Evolutionary conservation across 2,113 vertebrate genomes (phyloP).

Genomic region (Triplophysa tibetana): DNA sequence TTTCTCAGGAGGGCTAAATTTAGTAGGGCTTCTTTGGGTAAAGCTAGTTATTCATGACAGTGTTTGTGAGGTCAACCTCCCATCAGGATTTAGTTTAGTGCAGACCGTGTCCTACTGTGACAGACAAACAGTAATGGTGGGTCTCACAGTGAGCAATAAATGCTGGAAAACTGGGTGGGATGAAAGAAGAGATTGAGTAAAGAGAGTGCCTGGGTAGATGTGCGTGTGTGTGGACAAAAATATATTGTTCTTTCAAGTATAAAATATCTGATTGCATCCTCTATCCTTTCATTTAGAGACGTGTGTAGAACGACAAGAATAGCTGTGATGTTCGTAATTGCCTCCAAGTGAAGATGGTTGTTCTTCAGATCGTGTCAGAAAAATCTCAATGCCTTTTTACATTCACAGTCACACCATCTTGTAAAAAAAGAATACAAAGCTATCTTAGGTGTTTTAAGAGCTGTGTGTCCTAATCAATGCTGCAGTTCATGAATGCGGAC

Average conservation of each 20-base stretch:
- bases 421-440: neutral
- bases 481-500: too few relatives aligned
- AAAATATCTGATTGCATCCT: neutral
- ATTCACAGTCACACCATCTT: neutral
- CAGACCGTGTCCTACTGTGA: constrained; percentile 25
- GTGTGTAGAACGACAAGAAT: neutral
- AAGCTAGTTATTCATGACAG: constrained; percentile 46
- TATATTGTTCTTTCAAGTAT: too few relatives aligned
- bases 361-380: neutral
- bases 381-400: neutral
- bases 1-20: constrained; percentile 32
- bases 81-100: constrained; percentile 38
- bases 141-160: constrained; percentile 33
- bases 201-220: neutral
- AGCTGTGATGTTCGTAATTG: neutral
- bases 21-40: constrained; percentile 35
- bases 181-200: constrained; percentile 16
- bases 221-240: neutral
- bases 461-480: too few relatives aligned
- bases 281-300: neutral
- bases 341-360: neutral
- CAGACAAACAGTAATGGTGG: constrained; percentile 41
- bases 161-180: constrained; percentile 18
- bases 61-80: constrained; percentile 49
- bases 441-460: neutral